Base-by-base conservation (phyloP, 2,888 invertebrate species). In the Pseudoips prasinana region DNA sequence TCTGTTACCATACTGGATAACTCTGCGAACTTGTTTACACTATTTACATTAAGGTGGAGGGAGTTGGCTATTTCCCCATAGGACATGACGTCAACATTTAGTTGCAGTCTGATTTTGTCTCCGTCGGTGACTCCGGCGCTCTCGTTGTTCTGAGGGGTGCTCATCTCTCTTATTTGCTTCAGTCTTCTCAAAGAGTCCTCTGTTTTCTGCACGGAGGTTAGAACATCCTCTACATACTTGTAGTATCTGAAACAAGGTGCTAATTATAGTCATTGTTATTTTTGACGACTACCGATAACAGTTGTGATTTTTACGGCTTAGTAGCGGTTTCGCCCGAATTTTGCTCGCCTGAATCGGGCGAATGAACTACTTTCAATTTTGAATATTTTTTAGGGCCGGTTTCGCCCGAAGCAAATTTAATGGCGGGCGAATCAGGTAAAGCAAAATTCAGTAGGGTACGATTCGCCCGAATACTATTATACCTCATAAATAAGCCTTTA, bases 131-230 rank as follows among this genome's bases (percentile, higher is more conserved):
- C 84, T n/a, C 92, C 92, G 25, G 89, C 90, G 46, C 71, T 84
- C 43, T 91, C 92, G 36, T 72, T 83, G 33, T 78, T 79, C 72
- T 76, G 81, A 14, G 71, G 72, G 39, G 75, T 64, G 26, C 71
- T 65, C 65, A 90, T 90, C 39, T 94, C 94, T 45, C 95, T 91
- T 9, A 94, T 93, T 77, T 94, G 94, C 80, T 97, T 98, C 68
- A 99, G 89, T 58, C 97, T 92, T 67, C 96, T 92, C 48, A 99
- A 83, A 34, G 98, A 98, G 71, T 98, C 98, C 73, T 98, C 98
- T 55, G 98, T 98, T 85, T 95, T 97, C 73, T 96, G 95, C 6
- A 98, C 98, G 1, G 98, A 97, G 25, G 94, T 95, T 44, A 99
- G 84, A 1, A 98, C 97, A 78, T 98, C 97, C 60, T 92, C 91